Evolutionary conservation across 2,797 vertebrate species (phyloP), one percentile per base, ranked within the genome.

Genomic region (Sebastes nivosus): DNA sequence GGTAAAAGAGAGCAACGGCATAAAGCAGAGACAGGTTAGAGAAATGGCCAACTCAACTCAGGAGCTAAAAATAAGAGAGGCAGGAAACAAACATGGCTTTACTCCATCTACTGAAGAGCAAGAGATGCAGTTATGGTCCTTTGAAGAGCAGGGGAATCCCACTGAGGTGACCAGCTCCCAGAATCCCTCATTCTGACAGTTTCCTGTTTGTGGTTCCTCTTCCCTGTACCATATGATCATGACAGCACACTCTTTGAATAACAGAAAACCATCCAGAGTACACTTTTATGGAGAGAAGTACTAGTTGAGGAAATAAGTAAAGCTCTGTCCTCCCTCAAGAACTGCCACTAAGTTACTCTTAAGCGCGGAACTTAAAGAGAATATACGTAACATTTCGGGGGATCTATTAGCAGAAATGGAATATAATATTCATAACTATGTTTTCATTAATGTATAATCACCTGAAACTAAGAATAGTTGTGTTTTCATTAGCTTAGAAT

Each of bases 111-210:
- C 76, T 75, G 78, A 81, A 57, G 71, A 81, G 13, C 63, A 63
- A 65, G 66, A 63, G 34, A 75, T 36, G 64, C 57, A 80, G 81
- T 64, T 67, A 54, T 64, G 54, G 13, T 72, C 8, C 65, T 88
- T 90, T 83, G 65, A 85, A 85, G 76, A 83, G 55, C 36, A 82
- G 82, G 85, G 73, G 74, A 86, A 89, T 83, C 86, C 87, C 87
- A 72, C 72, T 74, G 86, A 73, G 81, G 58, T 74, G 82, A 71
- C 70, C 78, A 76, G 57, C 79, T 88, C 79, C 82, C 77, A 83
- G 57, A 88, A 81, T 84, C 36, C 61, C 54, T 87, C n/a, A 22
- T 68, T 74, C 80, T 75, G 64, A 75, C 71, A 63, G 52, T 79
- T 86, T 92, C 83, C 79, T 80, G 74, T 86, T 87, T 78, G 72